Base-by-base conservation (phyloP, 2,888 invertebrate genomes). In the Mylabris sibirica region DNA sequence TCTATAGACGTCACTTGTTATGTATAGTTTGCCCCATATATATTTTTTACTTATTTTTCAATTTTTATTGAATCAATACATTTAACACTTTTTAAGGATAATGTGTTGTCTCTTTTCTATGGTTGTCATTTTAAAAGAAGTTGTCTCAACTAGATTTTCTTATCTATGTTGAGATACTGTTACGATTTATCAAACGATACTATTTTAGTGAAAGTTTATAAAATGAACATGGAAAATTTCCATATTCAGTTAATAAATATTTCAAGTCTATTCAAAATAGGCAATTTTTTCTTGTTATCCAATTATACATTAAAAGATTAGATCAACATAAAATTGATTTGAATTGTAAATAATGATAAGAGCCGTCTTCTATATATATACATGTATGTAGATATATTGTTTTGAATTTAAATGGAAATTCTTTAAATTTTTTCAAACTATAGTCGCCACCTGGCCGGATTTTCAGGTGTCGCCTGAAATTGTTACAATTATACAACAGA, bases 261-360 rank as follows among this genome's bases (percentile, higher is more conserved):
- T n/a, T 41, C 41, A 41, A 12, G n/a, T 41, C 14, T 20, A 49
- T 41, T 41, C 14, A n/a, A n/a, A 41, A 17, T 49, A 9, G n/a
- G 11, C 20, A 2, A 49, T 49, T 49, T 20, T 20, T 17, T 49
- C 8, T 20, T 49, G 20, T 49, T 49, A 8, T 11, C 8, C 49
- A 49, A 49, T 20, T 49, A 20, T 49, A 49, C 49, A 49, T 3
- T 8, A 49, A 22, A 49, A 49, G 49, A 49, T 49, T 49, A 49
- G 49, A 49, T 49, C 20, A 20, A 49, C 8, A 49, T 49, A 2
- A 49, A 20, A 49, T 49, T 49, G 20, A 49, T 49, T 49, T 49
- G 49, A 49, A 49, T 49, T 49, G 49, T 49, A 49, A 49, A 49
- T 49, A 44, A n/a, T n/a, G 44, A 44, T 44, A 44, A 44, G n/a